Base-by-base conservation (phyloP, 2,797 vertebrate species). In the Acrocephalus scirpaceus region DNA sequence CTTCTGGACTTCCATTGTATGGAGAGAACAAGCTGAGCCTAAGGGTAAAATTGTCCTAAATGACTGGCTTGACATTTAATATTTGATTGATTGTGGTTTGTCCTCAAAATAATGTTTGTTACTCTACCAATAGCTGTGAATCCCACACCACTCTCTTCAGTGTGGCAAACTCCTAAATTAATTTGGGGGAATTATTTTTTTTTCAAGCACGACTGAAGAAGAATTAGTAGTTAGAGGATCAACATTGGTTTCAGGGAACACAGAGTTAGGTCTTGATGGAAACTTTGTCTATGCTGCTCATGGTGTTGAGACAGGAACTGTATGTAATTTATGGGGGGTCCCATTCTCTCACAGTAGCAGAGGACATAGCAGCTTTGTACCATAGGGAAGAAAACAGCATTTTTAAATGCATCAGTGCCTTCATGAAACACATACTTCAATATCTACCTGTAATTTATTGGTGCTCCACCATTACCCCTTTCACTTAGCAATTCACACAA, bases 1-100 rank as follows among this genome's bases (percentile, higher is more conserved):
- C 36, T 54, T 90, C 47, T 75, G 76, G 36, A 69, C 54, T 91
- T 90, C 44, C 56, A 79, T 73, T 89, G 45, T 83, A 88, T 34
- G 38, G 71, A 61, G 29, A 84, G 85, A 93, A 95, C 65, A 93
- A 93, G 51, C 40, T 66, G 34, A 75, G 77, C 87, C 85, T 92
- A 58, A 77, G 87, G 91, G 69, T 78, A 75, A 90, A 93, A 34
- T 56, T 83, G 66, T 93, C 75, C 95, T 70, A 44, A 76, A 78
- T 88, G 26, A 88, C 42, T 93, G 66, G 51, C 64, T 54, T 92
- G 62, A 82, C 51, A 69, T 44, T 91, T 88, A 74, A 56, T 2
- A 2, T 93, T 82, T 91, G 62, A 62, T 78, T 83, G 45, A 72
- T 94, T 94, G 65, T 60, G 40, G 30, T 77, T 91, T 96, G 82